phyloP scores from a whole-genome alignment of 2,113 vertebrate species.

The Strigops habroptila region DNA sequence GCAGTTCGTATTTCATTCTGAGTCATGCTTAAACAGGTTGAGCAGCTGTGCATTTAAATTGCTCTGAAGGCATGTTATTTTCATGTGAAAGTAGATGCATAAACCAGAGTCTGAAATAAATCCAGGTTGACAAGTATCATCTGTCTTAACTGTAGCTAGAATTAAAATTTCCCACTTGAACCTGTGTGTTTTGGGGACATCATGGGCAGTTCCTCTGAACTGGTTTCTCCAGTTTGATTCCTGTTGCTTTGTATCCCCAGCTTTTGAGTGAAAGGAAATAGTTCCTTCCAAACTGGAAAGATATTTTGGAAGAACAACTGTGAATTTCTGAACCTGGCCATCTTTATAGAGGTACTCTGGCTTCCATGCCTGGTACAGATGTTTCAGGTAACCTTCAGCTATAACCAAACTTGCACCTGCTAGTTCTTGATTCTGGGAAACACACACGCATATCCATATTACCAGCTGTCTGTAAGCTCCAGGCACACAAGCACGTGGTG shows the following conservation, averaged over 20 bases:
- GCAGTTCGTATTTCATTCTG: not conserved
- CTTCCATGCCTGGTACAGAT: not conserved
- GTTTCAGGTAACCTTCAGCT: not conserved
- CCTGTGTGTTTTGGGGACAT: not conserved
- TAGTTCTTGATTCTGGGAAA: not conserved
- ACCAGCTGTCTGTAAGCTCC: not conserved
- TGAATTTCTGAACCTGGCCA: not conserved
- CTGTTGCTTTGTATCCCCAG: not conserved
- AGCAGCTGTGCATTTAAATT: not conserved
- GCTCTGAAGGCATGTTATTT: not conserved
- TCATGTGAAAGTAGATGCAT: not conserved
- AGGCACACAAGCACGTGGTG: not conserved
- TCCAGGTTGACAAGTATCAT: not conserved
- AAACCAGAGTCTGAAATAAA: not conserved
- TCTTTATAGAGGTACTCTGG: not conserved
- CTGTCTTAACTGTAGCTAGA: not conserved
- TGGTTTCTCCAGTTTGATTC: not conserved
- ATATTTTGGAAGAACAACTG: not conserved
- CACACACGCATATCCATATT: not conserved
- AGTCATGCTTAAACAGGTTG: not conserved
- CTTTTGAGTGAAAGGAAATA: not conserved
- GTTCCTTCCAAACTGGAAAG: not conserved
- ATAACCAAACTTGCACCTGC: not conserved
- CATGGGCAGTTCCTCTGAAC: not conserved
- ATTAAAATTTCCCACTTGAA: not conserved